These are phyloP conservation scores for Ctenosaura bakeri DNA, from an alignment of 2,797 vertebrate species.

Conservation along the genomic window DNA sequence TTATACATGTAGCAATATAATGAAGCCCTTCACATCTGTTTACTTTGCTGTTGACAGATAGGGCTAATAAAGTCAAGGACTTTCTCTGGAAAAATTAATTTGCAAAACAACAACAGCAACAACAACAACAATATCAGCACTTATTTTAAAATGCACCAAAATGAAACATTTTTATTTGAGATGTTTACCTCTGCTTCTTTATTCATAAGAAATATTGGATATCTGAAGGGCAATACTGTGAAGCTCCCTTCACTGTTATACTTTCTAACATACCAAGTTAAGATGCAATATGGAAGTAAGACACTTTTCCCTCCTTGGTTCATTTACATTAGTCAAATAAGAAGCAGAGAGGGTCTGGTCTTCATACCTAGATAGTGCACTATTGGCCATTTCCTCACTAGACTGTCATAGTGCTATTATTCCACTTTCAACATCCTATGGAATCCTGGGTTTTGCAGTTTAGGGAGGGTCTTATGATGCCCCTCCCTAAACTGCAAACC, in stretches of 20 bases:
- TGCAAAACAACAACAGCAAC: conserved; percentile 67
- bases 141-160: conserved; percentile 64
- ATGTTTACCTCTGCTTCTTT: conserved; percentile 33
- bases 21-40: conserved; percentile 68
- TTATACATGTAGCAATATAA: conserved; percentile 50
- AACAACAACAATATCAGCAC: not conserved
- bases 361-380: no score
- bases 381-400: no score
- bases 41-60: conserved; percentile 69
- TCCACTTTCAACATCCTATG: no score
- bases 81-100: conserved; percentile 70
- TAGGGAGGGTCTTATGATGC: no score
- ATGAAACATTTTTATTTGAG: conserved; percentile 53
- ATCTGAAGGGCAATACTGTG: conserved; percentile 7
- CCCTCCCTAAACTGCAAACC: no score
- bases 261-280: not conserved
- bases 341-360: no score
- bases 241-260: no score
- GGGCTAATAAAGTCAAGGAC: conserved; percentile 70
- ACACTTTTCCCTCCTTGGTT: no score
- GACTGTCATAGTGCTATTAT: no score
- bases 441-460: no score
- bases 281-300: not conserved
- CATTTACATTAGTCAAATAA: no score
- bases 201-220: conserved; percentile 32